Percentiles rank a stretch among this genome's conserved stretches.
These are phyloP conservation scores for Nymphicus hollandicus DNA, from an alignment of 2,113 vertebrate genomes.

Conservation along the genomic window DNA sequence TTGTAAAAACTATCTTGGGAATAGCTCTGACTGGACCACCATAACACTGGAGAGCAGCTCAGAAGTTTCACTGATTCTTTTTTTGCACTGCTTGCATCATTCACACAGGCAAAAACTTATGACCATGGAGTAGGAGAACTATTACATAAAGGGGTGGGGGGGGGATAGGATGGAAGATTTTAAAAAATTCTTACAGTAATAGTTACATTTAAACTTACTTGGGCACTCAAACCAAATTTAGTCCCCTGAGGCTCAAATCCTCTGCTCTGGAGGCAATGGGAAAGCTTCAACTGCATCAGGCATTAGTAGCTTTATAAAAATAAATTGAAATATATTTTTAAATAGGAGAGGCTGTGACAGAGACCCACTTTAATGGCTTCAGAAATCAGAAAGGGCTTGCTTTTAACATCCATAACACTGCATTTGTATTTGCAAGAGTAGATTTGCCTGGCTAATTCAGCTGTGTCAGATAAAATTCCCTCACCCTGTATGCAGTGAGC, in stretches of 20 bases:
- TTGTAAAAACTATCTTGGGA: neutral
- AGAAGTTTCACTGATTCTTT: neutral
- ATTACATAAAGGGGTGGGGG: neutral
- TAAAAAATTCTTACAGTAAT: neutral
- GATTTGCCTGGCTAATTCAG: neutral
- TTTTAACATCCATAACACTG: neutral
- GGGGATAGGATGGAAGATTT: neutral
- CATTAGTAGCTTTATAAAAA: neutral
- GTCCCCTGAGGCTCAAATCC: neutral
- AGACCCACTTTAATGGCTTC: neutral
- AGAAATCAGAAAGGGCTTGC: neutral
- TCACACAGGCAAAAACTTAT: neutral
- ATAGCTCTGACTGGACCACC: neutral
- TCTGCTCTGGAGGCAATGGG: neutral
- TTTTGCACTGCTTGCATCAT: neutral
- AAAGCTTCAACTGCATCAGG: neutral
- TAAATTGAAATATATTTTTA: neutral
- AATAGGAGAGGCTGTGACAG: fast-evolving
- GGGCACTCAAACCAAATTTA: neutral
- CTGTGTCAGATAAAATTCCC: neutral
- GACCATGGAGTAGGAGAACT: neutral
- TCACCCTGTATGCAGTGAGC: neutral
- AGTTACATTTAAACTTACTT: neutral
- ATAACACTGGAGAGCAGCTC: neutral
- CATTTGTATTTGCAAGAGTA: neutral